Evolutionary conservation across 2,888 invertebrate genomes (phyloP).

Genomic region (Ophion ventricosus): DNA sequence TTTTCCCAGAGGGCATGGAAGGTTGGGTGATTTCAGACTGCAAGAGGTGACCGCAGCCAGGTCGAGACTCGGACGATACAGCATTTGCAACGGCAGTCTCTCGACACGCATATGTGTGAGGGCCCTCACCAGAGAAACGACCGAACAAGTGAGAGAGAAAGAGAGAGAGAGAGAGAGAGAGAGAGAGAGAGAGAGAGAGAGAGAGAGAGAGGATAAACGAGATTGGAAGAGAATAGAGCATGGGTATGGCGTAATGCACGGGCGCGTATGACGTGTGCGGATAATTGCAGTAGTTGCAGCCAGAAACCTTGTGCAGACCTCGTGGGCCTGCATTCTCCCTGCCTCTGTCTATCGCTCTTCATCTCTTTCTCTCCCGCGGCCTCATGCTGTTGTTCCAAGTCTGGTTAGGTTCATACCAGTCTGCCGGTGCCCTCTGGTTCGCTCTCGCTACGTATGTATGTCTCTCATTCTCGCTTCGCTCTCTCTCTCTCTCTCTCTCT

Average conservation of each 20-base stretch:
- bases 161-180: constrained; percentile 37
- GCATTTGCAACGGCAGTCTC: constrained; percentile 51
- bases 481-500: constrained; percentile 52
- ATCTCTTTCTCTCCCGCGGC: constrained; percentile 60
- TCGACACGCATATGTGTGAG: constrained; percentile 23
- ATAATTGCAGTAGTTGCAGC: constrained; percentile 82
- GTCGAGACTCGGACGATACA: constrained; percentile 45
- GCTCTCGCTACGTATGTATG: constrained; percentile 43
- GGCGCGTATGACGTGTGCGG: constrained; percentile 80
- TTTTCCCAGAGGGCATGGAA: constrained; percentile 63
- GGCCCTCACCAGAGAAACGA: constrained; percentile 26
- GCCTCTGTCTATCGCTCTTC: constrained; percentile 37
- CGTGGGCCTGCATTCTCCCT: constrained; percentile 40
- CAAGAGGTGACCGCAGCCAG: constrained; percentile 56
- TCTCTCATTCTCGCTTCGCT: constrained; percentile 41
- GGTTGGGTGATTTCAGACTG: constrained; percentile 54
- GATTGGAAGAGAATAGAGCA: constrained; percentile 58
- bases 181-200: constrained; percentile 37
- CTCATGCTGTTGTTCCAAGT: constrained; percentile 51
- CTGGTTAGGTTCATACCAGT: constrained; percentile 46
- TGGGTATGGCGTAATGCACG: constrained; percentile 75
- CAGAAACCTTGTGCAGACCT: constrained; percentile 73
- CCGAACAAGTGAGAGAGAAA: constrained; percentile 2
- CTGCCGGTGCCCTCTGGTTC: constrained; percentile 48
- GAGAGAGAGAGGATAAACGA: constrained; percentile 40